phyloP scores from a whole-genome alignment of 2,113 vertebrate species.

The Eretmochelys imbricata region DNA sequence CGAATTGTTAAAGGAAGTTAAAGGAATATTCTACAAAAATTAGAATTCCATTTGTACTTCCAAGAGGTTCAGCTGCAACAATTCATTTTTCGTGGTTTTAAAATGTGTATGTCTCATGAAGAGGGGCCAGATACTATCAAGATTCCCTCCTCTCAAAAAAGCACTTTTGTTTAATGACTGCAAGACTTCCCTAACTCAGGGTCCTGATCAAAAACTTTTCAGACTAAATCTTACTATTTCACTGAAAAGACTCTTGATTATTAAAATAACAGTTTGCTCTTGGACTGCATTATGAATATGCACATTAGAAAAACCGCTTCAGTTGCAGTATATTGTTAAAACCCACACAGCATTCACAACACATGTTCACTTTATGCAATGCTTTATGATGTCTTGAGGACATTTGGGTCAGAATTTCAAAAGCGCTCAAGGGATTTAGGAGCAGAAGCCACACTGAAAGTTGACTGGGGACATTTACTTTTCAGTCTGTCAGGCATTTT shows the following conservation, averaged over 20 bases:
- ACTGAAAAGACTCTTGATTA: background rate
- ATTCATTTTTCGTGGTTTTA: background rate
- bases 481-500: background rate
- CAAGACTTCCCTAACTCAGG: background rate
- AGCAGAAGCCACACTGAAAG: background rate
- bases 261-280: background rate
- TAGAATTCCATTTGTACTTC: background rate
- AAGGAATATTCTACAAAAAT: background rate
- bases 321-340: background rate
- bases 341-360: background rate
- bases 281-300: background rate
- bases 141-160: background rate
- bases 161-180: background rate
- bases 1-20: background rate
- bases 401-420: background rate
- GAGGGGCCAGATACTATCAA: background rate
- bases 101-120: background rate
- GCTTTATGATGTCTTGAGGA: background rate
- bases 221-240: background rate
- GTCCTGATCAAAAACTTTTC: background rate
- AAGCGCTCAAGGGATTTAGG: background rate
- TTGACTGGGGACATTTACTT: background rate
- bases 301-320: background rate
- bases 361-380: background rate
- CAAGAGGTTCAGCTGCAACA: background rate